Evolutionary conservation across 1,140 invertebrate species (phyloP).

Genomic region (Drosophila paulistorum): DNA sequence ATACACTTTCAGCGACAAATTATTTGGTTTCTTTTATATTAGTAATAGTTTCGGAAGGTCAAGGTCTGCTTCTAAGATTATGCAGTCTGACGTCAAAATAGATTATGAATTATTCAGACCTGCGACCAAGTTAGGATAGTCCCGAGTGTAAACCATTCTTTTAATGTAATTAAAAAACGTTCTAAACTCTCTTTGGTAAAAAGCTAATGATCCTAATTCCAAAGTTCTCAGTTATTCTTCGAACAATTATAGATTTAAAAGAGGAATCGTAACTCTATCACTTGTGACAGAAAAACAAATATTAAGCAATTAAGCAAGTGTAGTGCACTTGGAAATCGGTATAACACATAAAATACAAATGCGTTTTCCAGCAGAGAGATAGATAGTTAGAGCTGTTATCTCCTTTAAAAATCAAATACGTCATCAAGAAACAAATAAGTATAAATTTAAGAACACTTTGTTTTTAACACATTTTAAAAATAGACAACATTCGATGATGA

Average conservation of each 20-base stretch:
- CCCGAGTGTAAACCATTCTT: background rate
- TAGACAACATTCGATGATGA: constrained; percentile 24
- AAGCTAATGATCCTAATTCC: background rate
- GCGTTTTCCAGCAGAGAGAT: constrained; percentile 20
- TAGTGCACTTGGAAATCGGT: background rate
- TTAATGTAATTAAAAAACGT: no score
- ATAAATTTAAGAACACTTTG: background rate
- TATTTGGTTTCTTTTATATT: no score
- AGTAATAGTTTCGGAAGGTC: no score
- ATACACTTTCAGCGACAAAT: no score
- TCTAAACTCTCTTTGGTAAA: no score
- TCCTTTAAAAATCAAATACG: background rate
- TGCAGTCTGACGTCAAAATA: background rate
- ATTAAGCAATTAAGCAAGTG: background rate
- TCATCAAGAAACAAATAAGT: constrained; percentile 4
- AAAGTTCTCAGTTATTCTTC: background rate
- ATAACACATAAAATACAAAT: background rate
- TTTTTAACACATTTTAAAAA: constrained; percentile 18
- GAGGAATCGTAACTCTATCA: background rate
- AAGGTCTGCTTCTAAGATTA: no score
- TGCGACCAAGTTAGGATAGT: background rate
- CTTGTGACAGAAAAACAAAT: background rate
- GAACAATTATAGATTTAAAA: background rate
- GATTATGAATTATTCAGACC: constrained; percentile 11
- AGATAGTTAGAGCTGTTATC: background rate